Percentiles rank a stretch among this genome's conserved stretches.
phyloP scores from a whole-genome alignment of 2,888 invertebrate species.

The Drosophila lutescens region DNA sequence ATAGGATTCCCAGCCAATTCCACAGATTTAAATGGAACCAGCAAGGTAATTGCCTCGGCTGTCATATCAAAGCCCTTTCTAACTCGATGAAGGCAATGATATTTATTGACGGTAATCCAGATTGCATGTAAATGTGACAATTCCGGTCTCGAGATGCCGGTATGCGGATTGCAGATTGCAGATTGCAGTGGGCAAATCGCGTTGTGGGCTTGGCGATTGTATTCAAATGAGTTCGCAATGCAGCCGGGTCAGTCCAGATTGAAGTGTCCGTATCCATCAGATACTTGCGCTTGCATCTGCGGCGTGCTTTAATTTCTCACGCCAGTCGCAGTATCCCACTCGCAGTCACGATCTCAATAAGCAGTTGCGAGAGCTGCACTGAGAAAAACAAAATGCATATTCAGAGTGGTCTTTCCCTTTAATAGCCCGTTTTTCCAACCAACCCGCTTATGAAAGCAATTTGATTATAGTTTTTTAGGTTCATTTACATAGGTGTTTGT shows the following conservation, averaged over 20 bases:
- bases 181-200: slow-evolving; percentile 13
- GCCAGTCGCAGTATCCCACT: slow-evolving; percentile 29
- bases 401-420: not conserved
- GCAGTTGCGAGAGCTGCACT: slow-evolving; percentile 21
- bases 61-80: slow-evolving; percentile 39
- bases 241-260: slow-evolving; percentile 42
- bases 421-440: not conserved
- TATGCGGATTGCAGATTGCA: slow-evolving; percentile 31
- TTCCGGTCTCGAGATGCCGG: slow-evolving; percentile 39
- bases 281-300: slow-evolving; percentile 27
- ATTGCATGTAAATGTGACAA: slow-evolving; percentile 42
- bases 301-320: slow-evolving; percentile 42
- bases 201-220: slow-evolving; percentile 57
- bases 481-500: not conserved
- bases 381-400: not conserved
- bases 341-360: slow-evolving; percentile 26
- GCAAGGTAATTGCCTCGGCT: slow-evolving; percentile 16
- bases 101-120: slow-evolving; percentile 8
- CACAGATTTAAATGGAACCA: slow-evolving; percentile 17
- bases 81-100: slow-evolving; percentile 7
- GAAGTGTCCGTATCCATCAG: slow-evolving; percentile 36
- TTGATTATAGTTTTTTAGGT: not conserved
- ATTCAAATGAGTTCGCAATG: slow-evolving; percentile 59
- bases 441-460: not conserved
- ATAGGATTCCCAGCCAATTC: slow-evolving; percentile 12